phyloP scores from a whole-genome alignment of 2,113 vertebrate species.

The Elaphurus davidianus region DNA sequence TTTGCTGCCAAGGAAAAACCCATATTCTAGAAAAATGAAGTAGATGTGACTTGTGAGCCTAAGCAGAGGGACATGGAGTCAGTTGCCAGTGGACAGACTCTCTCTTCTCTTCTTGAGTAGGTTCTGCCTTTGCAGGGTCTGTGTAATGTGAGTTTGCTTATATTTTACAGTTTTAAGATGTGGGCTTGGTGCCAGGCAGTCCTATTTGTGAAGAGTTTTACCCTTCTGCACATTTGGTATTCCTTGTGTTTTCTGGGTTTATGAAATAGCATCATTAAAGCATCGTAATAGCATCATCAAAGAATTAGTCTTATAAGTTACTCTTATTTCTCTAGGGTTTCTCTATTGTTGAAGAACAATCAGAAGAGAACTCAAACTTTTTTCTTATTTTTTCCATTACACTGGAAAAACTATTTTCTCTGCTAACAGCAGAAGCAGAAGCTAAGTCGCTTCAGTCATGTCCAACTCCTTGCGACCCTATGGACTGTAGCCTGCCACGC shows the following conservation, averaged over 20 bases:
- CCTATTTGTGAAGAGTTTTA: neutral
- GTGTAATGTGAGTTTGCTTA: neutral
- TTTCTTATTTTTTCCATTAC: neutral
- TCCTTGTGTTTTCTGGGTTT: neutral
- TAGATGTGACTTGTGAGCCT: neutral
- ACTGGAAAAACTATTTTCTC: neutral
- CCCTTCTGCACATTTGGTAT: neutral
- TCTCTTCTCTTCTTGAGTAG: neutral
- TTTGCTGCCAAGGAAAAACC: neutral
- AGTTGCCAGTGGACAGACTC: neutral
- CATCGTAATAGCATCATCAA: neutral
- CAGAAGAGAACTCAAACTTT: neutral
- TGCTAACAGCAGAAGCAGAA: neutral
- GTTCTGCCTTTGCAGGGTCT: neutral
- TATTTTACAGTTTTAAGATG: neutral
- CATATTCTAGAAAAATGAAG: neutral
- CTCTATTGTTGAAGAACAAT: neutral
- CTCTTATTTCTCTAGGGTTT: neutral
- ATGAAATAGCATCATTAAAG: neutral
- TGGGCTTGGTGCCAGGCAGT: neutral
- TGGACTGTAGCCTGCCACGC: neutral
- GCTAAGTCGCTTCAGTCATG: neutral
- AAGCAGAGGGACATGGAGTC: neutral
- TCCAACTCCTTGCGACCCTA: neutral
- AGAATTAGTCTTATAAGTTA: neutral